These are phyloP conservation scores for Zootoca vivipara DNA, from an alignment of 2,113 vertebrate species.

Conservation along the genomic window DNA sequence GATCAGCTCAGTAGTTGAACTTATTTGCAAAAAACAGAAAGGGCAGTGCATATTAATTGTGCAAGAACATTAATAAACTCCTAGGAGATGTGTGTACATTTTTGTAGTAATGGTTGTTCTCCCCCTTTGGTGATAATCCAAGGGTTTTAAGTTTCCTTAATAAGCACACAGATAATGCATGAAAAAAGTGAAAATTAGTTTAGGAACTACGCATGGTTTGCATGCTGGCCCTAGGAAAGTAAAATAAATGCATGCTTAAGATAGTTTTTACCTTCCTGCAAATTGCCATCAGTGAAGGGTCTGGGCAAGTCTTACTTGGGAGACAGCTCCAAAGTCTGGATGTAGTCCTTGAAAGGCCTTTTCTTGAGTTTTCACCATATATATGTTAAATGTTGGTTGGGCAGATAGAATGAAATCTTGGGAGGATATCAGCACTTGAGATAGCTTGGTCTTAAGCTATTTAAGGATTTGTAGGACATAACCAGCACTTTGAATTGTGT, in stretches of 20 bases:
- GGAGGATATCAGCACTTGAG: not conserved
- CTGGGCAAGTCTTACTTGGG: not conserved
- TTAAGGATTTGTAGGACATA: no score
- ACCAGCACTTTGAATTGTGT: not conserved
- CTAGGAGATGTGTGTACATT: not conserved
- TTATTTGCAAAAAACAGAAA: constrained; percentile 7
- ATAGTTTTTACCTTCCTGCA: no score
- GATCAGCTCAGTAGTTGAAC: not conserved
- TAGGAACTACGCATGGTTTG: not conserved
- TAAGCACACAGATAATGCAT: not conserved
- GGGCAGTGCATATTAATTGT: not conserved
- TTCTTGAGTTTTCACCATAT: not conserved
- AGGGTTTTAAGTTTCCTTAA: not conserved
- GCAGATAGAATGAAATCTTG: not conserved
- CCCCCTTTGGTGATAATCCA: not conserved
- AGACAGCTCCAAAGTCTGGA: not conserved
- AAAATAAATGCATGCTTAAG: no score
- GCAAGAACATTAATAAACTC: not conserved
- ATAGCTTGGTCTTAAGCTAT: no score
- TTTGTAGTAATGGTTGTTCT: not conserved
- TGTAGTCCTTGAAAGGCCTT: no score
- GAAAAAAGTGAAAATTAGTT: not conserved
- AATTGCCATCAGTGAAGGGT: no score
- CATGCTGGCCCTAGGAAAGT: not conserved
- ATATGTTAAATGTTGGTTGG: not conserved